Evolutionary conservation across 2,888 invertebrate genomes (phyloP), one percentile per base, ranked within the genome.

Genomic region (Neoaliturus tenellus): DNA sequence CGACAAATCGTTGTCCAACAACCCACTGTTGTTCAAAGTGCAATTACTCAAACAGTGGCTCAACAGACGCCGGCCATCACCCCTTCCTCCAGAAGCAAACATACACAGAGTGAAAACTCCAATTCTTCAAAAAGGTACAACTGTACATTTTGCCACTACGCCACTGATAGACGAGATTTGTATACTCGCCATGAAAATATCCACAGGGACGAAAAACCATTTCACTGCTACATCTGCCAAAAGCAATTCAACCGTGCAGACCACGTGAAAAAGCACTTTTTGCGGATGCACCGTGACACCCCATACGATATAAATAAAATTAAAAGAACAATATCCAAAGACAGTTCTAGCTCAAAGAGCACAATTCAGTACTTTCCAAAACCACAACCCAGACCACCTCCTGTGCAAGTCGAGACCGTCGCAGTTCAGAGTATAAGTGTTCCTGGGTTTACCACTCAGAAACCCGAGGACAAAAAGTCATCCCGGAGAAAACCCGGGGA

Each of bases 191-290:
- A 98, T 90, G 97, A 98, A 91, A 98, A 97, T 90, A 98, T 98
- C 86, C 98, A 98, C 90, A 94, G 97, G 88, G 97, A 97, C 90
- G 97, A 98, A 90, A 98, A 98, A 90, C 98, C 98, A 6, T 98
- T 98, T 90, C 97, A 97, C 90, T 98, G 98, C 90, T 98, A 98
- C 90, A 95, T 97, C 41, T 98, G 98, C 90, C 94, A 95, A 90
- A 97, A 98, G 91, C 97, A 97, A 90, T 98, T 98, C 91, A 98
- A 98, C 91, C 93, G 98, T 80, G 98, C 98, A 51, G 98, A 98
- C 91, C 98, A 98, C 90, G 98, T 98, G 69, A 98, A 98, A 91
- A 98, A 98, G 89, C 98, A 98, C 90, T 98, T 98, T 89, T 92
- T 97, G 87, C 93, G 98, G 87, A 98, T 98, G 96, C 98, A 98